phyloP scores from a whole-genome alignment of 2,888 invertebrate genomes.

The Eretmocerus hayati region DNA sequence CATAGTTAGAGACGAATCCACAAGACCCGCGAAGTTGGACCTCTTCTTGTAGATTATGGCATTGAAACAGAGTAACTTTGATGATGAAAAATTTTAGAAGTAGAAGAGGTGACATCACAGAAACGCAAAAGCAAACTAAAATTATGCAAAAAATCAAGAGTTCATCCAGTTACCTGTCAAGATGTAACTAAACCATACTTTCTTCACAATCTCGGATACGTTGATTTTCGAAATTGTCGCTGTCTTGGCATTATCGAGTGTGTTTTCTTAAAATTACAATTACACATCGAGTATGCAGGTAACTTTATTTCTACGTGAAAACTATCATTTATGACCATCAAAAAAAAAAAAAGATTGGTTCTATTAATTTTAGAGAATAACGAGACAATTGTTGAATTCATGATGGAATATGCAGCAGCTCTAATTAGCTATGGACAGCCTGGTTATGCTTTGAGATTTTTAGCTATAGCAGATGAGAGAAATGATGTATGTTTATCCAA shows the following conservation, averaged over 20 bases:
- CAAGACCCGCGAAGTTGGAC: too few relatives aligned
- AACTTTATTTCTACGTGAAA: too few relatives aligned
- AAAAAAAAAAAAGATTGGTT: neutral
- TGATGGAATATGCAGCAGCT: constrained; percentile 38
- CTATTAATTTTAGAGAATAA: constrained; percentile 17
- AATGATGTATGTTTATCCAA: constrained; percentile 22
- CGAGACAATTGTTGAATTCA: constrained; percentile 33
- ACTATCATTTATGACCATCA: too few relatives aligned
- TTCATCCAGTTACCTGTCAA: constrained; percentile 5
- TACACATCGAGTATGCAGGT: constrained; percentile 25
- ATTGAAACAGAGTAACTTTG: too few relatives aligned
- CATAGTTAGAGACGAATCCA: too few relatives aligned
- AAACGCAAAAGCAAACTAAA: too few relatives aligned
- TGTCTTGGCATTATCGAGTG: constrained; percentile 25
- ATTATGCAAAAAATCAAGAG: neutral
- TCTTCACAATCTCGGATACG: constrained; percentile 19
- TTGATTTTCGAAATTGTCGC: constrained; percentile 31
- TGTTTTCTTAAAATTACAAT: constrained; percentile 24
- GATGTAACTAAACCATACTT: neutral
- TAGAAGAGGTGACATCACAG: too few relatives aligned
- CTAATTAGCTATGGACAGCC: constrained; percentile 36
- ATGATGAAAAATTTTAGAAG: too few relatives aligned
- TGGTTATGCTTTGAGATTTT: constrained; percentile 33
- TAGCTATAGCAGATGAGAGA: constrained; percentile 29
- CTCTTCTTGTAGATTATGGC: too few relatives aligned